A percentile compares a stretch with the other conserved stretches of the same genome.
Conservation (phyloP, 2,113 vertebrate genomes). For the Telmatochromis sp. region DNA sequence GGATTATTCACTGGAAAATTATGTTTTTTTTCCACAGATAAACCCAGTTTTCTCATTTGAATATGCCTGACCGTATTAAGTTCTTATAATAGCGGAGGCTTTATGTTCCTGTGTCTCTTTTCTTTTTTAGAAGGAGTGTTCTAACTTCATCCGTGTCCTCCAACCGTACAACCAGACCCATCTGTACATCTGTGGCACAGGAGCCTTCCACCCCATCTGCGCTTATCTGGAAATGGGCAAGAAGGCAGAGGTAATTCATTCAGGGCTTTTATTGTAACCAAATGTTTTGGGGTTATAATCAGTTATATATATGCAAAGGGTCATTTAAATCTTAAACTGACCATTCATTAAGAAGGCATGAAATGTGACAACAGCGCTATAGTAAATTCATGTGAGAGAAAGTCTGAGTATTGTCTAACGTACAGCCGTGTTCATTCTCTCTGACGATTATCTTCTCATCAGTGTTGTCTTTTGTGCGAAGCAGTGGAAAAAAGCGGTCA, state of each 20-base stretch:
- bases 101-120: neutral
- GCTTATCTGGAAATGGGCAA: slow-evolving; percentile 92
- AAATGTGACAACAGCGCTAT: neutral
- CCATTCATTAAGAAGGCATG: neutral
- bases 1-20: neutral
- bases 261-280: neutral
- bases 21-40: neutral
- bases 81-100: neutral
- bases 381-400: neutral
- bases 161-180: slow-evolving; percentile 93
- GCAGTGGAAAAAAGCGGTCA: neutral
- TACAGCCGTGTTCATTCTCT: neutral
- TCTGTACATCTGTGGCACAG: slow-evolving; percentile 92
- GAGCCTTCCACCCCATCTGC: slow-evolving; percentile 95
- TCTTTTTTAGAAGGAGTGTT: slow-evolving; percentile 89
- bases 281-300: neutral
- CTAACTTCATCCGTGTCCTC: slow-evolving; percentile 94
- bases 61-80: neutral
- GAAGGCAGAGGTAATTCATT: slow-evolving; percentile 84
- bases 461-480: slow-evolving; percentile 22
- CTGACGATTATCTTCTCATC: neutral
- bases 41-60: neutral
- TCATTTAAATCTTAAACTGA: neutral
- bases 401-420: neutral
- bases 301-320: slow-evolving; percentile 1